Conservation (phyloP, 2,888 invertebrate genomes). For the Hypomecis punctinalis region DNA sequence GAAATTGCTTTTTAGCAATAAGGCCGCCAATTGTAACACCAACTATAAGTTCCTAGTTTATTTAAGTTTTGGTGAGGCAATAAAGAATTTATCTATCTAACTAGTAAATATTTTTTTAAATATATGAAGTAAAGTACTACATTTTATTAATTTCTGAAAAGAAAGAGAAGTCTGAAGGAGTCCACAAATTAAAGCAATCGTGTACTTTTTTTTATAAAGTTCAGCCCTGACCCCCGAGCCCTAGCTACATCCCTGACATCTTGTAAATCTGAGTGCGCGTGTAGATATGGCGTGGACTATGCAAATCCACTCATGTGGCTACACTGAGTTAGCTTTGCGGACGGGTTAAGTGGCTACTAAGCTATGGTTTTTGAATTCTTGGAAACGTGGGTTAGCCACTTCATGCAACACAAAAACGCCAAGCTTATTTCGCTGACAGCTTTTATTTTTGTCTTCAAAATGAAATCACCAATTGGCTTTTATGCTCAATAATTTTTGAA, state of each 20-base stretch:
- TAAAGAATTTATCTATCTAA: no score
- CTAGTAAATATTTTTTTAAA: no score
- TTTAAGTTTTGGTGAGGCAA: no score
- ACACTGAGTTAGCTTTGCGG: constrained; percentile 58
- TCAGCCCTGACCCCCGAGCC: not conserved
- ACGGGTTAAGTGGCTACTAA: constrained; percentile 62
- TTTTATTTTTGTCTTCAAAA: not conserved
- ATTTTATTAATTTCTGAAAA: no score
- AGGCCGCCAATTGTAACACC: no score
- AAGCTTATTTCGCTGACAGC: not conserved
- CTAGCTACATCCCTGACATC: constrained; percentile 8
- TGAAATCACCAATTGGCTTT: no score
- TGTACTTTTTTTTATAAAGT: not conserved
- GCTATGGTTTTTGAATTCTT: constrained; percentile 42
- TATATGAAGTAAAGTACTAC: no score
- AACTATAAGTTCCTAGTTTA: no score
- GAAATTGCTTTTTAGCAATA: no score
- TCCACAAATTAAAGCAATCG: not conserved
- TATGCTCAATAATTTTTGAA: no score
- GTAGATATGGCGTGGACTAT: constrained; percentile 63
- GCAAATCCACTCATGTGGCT: constrained; percentile 73
- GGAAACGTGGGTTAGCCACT: constrained; percentile 14
- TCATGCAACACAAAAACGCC: constrained; percentile 15
- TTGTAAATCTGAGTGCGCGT: constrained; percentile 42
- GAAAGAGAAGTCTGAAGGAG: no score